phyloP scores from a whole-genome alignment of 2,113 vertebrate species.

The Rissa tridactyla region DNA sequence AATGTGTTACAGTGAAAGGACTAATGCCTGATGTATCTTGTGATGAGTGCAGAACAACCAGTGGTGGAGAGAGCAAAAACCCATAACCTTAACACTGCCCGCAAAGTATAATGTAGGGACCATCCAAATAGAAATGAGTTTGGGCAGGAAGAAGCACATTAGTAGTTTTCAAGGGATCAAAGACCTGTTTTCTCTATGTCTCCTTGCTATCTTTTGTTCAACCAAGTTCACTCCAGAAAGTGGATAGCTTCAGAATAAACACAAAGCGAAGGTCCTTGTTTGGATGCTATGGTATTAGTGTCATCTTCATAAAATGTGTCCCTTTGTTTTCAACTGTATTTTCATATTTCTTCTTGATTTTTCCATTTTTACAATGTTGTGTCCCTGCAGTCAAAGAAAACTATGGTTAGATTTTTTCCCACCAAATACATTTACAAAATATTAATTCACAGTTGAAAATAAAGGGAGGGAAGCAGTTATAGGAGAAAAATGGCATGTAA shows the following conservation, averaged over 20 bases:
- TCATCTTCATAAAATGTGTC: neutral
- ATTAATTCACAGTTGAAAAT: neutral
- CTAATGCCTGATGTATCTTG: neutral
- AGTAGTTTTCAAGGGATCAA: neutral
- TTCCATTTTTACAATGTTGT: neutral
- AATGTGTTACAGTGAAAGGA: neutral
- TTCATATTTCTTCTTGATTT: neutral
- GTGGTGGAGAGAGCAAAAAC: neutral
- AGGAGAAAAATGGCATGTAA: neutral
- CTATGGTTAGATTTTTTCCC: neutral
- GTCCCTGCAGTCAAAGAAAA: neutral
- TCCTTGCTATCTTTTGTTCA: neutral
- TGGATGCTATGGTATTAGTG: neutral
- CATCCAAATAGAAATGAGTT: neutral
- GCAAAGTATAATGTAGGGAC: neutral
- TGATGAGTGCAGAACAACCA: neutral
- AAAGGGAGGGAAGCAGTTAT: neutral
- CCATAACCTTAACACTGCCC: neutral
- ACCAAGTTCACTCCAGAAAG: neutral
- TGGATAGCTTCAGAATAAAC: neutral
- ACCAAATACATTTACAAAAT: neutral
- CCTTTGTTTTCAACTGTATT: neutral
- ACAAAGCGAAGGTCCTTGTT: neutral
- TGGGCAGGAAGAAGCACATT: neutral
- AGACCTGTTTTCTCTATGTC: neutral